Conservation (phyloP, 2,888 invertebrate species). For the Opisthograptis luteolata region DNA sequence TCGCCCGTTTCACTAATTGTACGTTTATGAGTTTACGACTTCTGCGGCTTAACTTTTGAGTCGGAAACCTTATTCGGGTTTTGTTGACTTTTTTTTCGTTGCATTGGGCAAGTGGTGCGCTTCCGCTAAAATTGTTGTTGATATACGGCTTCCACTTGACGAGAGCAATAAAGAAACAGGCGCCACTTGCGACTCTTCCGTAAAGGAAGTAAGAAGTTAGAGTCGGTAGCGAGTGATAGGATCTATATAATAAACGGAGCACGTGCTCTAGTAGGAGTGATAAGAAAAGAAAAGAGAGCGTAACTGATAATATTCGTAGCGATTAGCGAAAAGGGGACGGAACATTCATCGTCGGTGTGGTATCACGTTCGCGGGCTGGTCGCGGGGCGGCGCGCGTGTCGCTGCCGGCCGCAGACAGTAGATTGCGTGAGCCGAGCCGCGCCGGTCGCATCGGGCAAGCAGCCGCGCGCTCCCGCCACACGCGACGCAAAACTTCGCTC, state of each 20-base stretch:
- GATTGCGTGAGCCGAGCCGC: slow-evolving; percentile 87
- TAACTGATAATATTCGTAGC: slow-evolving; percentile 83
- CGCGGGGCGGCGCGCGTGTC: slow-evolving; percentile 86
- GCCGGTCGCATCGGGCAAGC: slow-evolving; percentile 77
- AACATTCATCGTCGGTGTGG: slow-evolving; percentile 63
- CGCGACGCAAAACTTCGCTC: slow-evolving; percentile 77
- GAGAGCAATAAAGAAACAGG: slow-evolving; percentile 21
- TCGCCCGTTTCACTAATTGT: slow-evolving; percentile 83
- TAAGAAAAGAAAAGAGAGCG: slow-evolving; percentile 79
- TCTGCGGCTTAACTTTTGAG: slow-evolving; percentile 79
- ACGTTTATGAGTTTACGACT: slow-evolving; percentile 84
- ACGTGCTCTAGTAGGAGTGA: slow-evolving; percentile 74
- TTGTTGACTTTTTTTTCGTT: slow-evolving; percentile 59
- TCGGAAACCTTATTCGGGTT: slow-evolving; percentile 70
- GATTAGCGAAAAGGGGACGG: slow-evolving; percentile 84
- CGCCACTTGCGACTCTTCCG: slow-evolving; percentile 23
- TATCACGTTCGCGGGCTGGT: slow-evolving; percentile 73
- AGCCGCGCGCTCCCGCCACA: slow-evolving; percentile 69
- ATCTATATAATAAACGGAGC: slow-evolving; percentile 33
- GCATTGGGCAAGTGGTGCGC: slow-evolving; percentile 30
- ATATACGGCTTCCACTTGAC: slow-evolving; percentile 15
- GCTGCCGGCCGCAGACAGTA: slow-evolving; percentile 83
- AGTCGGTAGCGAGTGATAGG: not conserved
- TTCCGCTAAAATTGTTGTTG: slow-evolving; percentile 35
- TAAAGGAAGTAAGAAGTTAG: not conserved